phyloP scores from a whole-genome alignment of 2,888 invertebrate genomes.

The Cremastinae sp. region DNA sequence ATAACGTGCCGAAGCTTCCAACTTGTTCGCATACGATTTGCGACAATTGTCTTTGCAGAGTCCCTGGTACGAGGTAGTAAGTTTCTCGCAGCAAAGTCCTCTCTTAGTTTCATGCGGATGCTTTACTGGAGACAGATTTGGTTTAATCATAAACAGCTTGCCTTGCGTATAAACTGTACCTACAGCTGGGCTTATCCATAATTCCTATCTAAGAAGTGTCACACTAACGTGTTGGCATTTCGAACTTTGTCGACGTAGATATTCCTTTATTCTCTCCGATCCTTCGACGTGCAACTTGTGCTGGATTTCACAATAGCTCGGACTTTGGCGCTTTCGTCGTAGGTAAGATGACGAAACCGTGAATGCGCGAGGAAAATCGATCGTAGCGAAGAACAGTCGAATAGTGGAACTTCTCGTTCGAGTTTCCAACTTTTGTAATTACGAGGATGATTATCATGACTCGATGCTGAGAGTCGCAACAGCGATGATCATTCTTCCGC shows the following conservation, averaged over 20 bases:
- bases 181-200: constrained; percentile 32
- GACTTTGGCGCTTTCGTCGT: constrained; percentile 25
- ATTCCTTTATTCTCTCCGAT: constrained; percentile 15
- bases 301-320: constrained; percentile 22
- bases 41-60: constrained; percentile 17
- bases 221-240: constrained; percentile 11
- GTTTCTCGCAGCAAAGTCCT: constrained; percentile 13
- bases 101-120: constrained; percentile 8
- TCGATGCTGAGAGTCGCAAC: too few species aligned
- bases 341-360: constrained; percentile 17
- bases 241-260: constrained; percentile 27
- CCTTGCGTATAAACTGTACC: constrained; percentile 1
- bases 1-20: constrained; percentile 2
- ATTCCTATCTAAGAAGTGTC: constrained; percentile 40
- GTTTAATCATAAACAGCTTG: constrained; percentile 43
- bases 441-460: too few species aligned
- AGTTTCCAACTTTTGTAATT: not conserved
- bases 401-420: not conserved
- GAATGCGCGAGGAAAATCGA: constrained; percentile 6
- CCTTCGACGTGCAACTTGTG: constrained; percentile 5
- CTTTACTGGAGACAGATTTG: not conserved
- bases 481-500: too few species aligned
- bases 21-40: constrained; percentile 36
- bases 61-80: constrained; percentile 7
- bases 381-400: not conserved